Conservation (phyloP, 2,888 invertebrate species). For the Chaitophorus viminalis region DNA sequence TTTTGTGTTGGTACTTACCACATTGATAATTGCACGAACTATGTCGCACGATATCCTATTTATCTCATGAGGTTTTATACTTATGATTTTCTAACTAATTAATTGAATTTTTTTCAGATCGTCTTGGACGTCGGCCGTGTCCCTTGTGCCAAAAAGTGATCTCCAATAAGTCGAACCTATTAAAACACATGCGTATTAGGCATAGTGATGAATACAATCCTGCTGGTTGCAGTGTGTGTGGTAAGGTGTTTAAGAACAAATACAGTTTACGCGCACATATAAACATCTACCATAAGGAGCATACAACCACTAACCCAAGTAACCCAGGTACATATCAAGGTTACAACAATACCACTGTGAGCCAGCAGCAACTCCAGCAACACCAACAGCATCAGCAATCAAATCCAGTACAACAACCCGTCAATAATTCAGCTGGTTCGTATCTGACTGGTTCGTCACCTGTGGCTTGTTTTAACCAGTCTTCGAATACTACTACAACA, state of each 20-base stretch:
- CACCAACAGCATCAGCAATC: constrained; percentile 37
- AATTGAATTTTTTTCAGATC: constrained; percentile 62
- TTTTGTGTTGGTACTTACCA: constrained; percentile 39
- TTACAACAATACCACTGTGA: constrained; percentile 21
- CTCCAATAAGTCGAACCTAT: constrained; percentile 67
- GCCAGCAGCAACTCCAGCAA: constrained; percentile 33
- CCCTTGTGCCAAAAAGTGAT: constrained; percentile 67
- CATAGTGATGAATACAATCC: constrained; percentile 66
- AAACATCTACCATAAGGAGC: constrained; percentile 66
- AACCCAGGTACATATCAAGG: constrained; percentile 48
- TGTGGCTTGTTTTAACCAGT: constrained; percentile 48
- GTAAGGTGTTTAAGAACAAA: constrained; percentile 67
- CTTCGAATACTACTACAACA: constrained; percentile 5
- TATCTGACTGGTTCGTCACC: constrained; percentile 49
- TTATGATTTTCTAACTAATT: constrained; percentile 7
- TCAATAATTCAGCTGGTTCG: constrained; percentile 34
- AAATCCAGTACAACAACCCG: constrained; percentile 25
- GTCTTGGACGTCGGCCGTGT: constrained; percentile 66
- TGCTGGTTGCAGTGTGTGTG: constrained; percentile 66
- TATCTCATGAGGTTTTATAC: background rate
- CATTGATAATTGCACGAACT: constrained; percentile 36
- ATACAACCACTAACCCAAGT: background rate
- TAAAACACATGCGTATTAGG: constrained; percentile 67
- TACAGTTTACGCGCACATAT: constrained; percentile 67
- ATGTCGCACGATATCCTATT: background rate